Percentiles rank a stretch among this genome's conserved stretches.
Evolutionary conservation across 2,113 vertebrate species (phyloP).

Genomic region (Gracilinanus agilis): DNA sequence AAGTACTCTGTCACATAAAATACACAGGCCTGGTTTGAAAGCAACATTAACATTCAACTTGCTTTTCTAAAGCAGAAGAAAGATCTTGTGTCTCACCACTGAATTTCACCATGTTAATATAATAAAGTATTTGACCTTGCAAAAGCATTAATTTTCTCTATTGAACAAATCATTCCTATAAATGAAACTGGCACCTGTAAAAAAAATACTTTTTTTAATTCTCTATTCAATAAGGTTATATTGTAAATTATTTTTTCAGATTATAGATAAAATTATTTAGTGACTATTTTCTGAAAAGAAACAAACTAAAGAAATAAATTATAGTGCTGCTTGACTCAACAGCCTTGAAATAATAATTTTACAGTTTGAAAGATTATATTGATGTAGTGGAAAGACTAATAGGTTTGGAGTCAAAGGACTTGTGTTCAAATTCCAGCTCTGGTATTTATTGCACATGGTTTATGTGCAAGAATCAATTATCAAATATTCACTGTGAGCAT

Average conservation of each 20-base stretch:
- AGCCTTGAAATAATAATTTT: background rate
- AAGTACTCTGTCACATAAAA: background rate
- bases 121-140: conserved; percentile 56
- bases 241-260: conserved; percentile 54
- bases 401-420: background rate
- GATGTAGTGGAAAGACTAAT: background rate
- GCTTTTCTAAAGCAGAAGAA: conserved; percentile 23
- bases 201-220: conserved; percentile 32
- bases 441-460: background rate
- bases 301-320: background rate
- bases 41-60: conserved; percentile 39
- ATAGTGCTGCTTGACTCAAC: conserved; percentile 17
- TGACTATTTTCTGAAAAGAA: conserved; percentile 63
- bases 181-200: conserved; percentile 52
- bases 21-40: background rate
- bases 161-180: conserved; percentile 51
- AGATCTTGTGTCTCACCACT: conserved; percentile 25
- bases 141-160: conserved; percentile 64
- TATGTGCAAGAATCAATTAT: background rate
- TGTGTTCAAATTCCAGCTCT: background rate
- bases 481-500: background rate
- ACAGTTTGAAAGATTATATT: background rate
- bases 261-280: conserved; percentile 41
- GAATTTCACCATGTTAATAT: background rate
- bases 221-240: conserved; percentile 46